Evolutionary conservation across 2,888 invertebrate genomes (phyloP).

Genomic region (Oscheius sp.): DNA sequence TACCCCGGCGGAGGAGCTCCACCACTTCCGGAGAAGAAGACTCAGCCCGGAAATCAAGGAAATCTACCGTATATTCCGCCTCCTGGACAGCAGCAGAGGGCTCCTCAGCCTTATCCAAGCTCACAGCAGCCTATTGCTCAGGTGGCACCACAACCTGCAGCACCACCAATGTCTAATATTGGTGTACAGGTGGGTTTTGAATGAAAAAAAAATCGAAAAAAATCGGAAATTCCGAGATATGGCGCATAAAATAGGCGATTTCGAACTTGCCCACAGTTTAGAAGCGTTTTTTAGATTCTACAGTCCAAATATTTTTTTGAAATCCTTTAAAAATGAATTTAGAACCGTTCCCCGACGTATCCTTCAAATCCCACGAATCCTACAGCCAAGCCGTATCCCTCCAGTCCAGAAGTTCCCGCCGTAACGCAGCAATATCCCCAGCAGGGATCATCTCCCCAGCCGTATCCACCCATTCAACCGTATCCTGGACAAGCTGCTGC

Average conservation of each 20-base stretch:
- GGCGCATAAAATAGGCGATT: no score
- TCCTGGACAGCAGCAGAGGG: conserved; percentile 2
- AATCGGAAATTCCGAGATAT: no score
- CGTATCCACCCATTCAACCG: background rate
- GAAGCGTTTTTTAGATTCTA: no score
- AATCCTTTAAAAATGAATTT: no score
- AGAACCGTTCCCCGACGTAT: conserved; percentile 3
- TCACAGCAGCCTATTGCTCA: conserved; percentile 16
- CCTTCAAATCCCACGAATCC: background rate
- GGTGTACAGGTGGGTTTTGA: background rate
- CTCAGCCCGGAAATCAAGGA: background rate
- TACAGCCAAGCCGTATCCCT: background rate
- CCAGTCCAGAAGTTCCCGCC: background rate
- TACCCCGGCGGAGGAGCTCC: conserved; percentile 29
- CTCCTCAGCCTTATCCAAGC: conserved; percentile 7
- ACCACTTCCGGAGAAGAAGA: conserved; percentile 17
- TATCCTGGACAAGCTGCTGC: conserved; percentile 9
- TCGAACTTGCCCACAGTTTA: background rate
- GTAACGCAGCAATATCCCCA: background rate
- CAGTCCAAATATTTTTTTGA: no score
- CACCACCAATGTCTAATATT: conserved; percentile 8
- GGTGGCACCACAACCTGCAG: conserved; percentile 16
- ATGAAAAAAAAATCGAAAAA: no score
- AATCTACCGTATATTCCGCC: background rate
- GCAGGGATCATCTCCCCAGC: background rate